Evolutionary conservation across 2,888 invertebrate genomes (phyloP).

Genomic region (Fragum sueziense): DNA sequence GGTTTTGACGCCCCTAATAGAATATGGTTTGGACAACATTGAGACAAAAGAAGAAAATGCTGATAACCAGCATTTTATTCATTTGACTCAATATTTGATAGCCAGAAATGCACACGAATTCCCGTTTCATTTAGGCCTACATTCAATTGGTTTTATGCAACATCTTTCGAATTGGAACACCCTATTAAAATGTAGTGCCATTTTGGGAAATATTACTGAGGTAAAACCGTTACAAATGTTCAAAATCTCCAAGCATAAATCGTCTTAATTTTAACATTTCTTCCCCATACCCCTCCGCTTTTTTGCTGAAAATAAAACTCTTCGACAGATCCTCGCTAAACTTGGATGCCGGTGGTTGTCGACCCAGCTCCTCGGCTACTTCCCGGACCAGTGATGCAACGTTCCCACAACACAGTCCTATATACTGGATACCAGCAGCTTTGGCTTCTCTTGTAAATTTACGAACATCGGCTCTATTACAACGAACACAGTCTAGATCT

Average conservation of each 20-base stretch:
- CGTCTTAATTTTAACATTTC: conserved; percentile 40
- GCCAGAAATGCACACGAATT: too few species aligned
- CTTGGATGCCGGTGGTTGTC: conserved; percentile 42
- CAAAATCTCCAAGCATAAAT: conserved; percentile 53
- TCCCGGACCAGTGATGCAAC: conserved; percentile 60
- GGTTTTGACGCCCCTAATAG: too few species aligned
- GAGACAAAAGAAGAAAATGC: too few species aligned
- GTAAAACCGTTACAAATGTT: too few species aligned
- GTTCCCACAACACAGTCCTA: conserved; percentile 74
- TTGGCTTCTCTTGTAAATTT: conserved; percentile 62
- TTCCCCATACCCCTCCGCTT: conserved; percentile 24
- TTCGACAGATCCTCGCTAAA: conserved; percentile 23
- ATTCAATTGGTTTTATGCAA: too few species aligned
- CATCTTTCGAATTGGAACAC: too few species aligned
- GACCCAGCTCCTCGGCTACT: conserved; percentile 56
- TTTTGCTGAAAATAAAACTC: conserved; percentile 47
- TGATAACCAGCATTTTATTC: too few species aligned
- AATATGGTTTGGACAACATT: too few species aligned
- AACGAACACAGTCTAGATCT: conserved; percentile 47
- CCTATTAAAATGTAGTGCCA: too few species aligned
- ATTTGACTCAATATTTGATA: too few species aligned
- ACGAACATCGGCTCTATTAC: conserved; percentile 59
- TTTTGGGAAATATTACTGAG: too few species aligned
- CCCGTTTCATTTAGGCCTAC: too few species aligned
- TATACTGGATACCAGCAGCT: conserved; percentile 66